Conservation (phyloP, 1,140 invertebrate species). For the Chironomus striatipennis region DNA sequence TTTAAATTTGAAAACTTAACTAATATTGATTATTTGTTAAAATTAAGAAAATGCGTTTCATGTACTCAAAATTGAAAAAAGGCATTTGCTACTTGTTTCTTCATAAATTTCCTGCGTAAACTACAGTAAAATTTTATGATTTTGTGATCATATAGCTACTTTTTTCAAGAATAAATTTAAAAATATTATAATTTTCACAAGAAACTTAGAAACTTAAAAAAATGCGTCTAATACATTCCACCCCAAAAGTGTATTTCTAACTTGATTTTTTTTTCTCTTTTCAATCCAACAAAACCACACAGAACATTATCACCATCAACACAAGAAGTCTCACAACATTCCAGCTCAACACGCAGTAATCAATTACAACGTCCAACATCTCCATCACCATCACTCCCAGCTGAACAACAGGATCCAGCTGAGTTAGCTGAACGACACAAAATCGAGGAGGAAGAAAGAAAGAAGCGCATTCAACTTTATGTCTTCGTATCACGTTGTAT, state of each 20-base stretch:
- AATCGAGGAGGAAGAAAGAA: slow-evolving; percentile 86
- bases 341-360: slow-evolving; percentile 44
- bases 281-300: not conserved
- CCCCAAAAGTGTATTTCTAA: too few relatives aligned
- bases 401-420: slow-evolving; percentile 63
- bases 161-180: too few relatives aligned
- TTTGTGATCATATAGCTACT: too few relatives aligned
- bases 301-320: slow-evolving; percentile 48
- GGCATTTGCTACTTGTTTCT: too few relatives aligned
- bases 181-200: not conserved
- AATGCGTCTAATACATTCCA: too few relatives aligned
- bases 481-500: slow-evolving; percentile 97
- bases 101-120: too few relatives aligned
- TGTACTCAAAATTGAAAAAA: too few relatives aligned
- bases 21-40: too few relatives aligned
- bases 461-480: slow-evolving; percentile 89
- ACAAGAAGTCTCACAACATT: not conserved
- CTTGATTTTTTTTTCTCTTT: not conserved
- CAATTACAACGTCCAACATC: slow-evolving; percentile 68
- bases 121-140: too few relatives aligned
- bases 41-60: too few relatives aligned
- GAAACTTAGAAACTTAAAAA: too few relatives aligned
- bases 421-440: slow-evolving; percentile 66
- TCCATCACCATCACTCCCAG: slow-evolving; percentile 71
- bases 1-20: too few relatives aligned